These are phyloP conservation scores for Troides helena DNA, from an alignment of 2,888 invertebrate genomes.

Conservation along the genomic window DNA sequence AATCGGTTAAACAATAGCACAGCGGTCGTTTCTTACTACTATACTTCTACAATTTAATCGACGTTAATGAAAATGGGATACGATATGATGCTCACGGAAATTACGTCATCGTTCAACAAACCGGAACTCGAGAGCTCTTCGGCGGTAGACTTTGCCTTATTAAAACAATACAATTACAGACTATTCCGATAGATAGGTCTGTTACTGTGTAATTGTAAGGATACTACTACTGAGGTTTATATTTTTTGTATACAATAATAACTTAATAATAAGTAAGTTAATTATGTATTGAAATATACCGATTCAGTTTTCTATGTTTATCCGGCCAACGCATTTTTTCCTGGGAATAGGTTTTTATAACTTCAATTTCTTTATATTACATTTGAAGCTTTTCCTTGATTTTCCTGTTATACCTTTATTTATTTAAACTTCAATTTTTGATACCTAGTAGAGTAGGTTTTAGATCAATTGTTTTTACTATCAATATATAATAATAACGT, in stretches of 20 bases:
- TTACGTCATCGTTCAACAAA: constrained; percentile 1
- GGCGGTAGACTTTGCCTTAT: neutral
- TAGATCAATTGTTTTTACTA: neutral
- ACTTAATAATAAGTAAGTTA: too few species aligned
- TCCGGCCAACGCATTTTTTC: neutral
- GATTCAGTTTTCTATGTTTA: neutral
- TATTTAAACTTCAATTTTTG: neutral
- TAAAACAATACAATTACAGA: neutral
- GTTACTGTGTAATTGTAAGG: neutral
- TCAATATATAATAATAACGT: neutral
- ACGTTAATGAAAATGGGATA: neutral
- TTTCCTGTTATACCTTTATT: neutral
- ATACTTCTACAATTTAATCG: neutral
- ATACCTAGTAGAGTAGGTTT: too few species aligned
- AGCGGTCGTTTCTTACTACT: neutral
- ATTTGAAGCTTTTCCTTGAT: neutral
- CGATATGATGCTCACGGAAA: neutral
- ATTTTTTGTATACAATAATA: neutral
- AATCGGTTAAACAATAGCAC: too few species aligned
- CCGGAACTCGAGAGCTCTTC: constrained; percentile 6
- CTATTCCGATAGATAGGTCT: neutral
- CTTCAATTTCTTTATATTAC: neutral
- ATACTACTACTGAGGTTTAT: neutral
- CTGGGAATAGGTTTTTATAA: neutral
- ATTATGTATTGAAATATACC: neutral